These are phyloP conservation scores for Mycteria americana DNA, from an alignment of 2,797 vertebrate genomes.

Conservation along the genomic window DNA sequence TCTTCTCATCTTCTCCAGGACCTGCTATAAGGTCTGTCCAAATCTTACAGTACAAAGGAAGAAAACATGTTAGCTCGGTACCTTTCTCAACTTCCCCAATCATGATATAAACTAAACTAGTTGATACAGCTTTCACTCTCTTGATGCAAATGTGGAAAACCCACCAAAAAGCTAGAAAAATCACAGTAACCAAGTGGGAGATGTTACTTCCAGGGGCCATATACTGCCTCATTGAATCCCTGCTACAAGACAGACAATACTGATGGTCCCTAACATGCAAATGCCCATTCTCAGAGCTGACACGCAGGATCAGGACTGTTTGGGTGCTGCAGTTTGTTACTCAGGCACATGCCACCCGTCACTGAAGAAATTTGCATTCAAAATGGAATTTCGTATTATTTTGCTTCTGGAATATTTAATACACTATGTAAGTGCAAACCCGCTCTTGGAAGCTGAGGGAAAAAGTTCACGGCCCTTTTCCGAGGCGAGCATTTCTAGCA, in stretches of 20 bases:
- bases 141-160: background rate
- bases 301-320: background rate
- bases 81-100: background rate
- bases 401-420: background rate
- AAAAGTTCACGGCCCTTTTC: background rate
- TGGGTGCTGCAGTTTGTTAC: background rate
- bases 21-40: background rate
- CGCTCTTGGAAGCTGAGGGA: background rate
- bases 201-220: background rate
- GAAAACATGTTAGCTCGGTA: background rate
- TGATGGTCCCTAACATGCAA: background rate
- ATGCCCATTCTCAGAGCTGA: background rate
- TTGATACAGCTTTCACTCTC: background rate
- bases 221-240: background rate
- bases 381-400: background rate
- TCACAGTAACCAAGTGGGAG: background rate
- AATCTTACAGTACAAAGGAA: background rate
- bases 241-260: background rate
- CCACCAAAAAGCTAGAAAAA: background rate
- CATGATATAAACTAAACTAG: background rate
- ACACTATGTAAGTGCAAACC: background rate
- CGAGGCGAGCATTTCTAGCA: conserved; percentile 12
- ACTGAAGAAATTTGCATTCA: background rate
- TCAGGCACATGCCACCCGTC: background rate
- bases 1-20: background rate